These are phyloP conservation scores for Apolygus lucorum DNA, from an alignment of 1,140 invertebrate species.

Conservation along the genomic window DNA sequence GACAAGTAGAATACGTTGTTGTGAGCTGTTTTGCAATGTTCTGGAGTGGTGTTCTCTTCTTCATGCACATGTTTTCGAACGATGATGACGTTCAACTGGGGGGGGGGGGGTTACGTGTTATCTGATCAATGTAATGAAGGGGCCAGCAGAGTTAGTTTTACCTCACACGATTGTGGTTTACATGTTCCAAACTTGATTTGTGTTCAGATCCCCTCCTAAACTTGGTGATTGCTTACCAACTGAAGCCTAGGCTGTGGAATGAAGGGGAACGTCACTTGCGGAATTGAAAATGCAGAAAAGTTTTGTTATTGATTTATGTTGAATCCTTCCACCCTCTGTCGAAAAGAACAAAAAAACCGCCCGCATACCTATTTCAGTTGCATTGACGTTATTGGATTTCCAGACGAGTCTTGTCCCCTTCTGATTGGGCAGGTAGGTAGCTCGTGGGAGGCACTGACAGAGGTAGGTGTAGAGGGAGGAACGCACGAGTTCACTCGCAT, in stretches of 20 bases:
- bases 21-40: no score
- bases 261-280: neutral
- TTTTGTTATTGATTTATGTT: neutral
- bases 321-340: neutral
- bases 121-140: no score
- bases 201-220: neutral
- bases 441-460: no score
- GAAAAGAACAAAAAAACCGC: neutral
- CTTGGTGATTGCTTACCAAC: neutral
- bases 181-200: neutral
- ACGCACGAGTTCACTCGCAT: slow-evolving; percentile 14
- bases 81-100: no score
- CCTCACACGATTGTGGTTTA: neutral
- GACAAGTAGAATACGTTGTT: no score
- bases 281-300: neutral
- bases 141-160: neutral
- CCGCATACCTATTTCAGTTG: neutral
- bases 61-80: no score
- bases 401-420: neutral
- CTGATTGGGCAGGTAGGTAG: neutral
- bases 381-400: neutral
- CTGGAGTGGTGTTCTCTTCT: no score
- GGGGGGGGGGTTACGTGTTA: no score
- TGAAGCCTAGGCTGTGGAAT: neutral
- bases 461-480: neutral